Evolutionary conservation across 2,797 vertebrate genomes (phyloP), one percentile per base, ranked within the genome.

Genomic region (Enteromius unitaeniatus): DNA sequence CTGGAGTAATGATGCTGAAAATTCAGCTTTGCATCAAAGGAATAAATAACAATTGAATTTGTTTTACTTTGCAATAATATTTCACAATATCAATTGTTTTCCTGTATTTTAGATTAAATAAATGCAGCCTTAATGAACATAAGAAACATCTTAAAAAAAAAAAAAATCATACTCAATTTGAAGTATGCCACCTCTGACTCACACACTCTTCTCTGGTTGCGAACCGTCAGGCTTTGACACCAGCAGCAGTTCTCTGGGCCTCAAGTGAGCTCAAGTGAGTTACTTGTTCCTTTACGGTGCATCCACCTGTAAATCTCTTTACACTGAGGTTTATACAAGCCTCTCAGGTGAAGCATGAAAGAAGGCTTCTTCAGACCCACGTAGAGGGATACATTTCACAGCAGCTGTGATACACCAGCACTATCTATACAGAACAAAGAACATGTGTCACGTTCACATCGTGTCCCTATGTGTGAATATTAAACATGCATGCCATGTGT

Each of bases 401-500:
- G 51, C 67, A 6, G 70, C 23, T 65, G 37, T 67, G 78, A 23
- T 69, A 81, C 2, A 6, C 21, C 17, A 58, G 6, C 37, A 45
- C 26, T 10, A 23, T 76, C 51, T 9, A 45, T 26, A 60, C 3
- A 58, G n/a, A 62, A 58, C 74, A 77, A 37, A 77, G 37, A 77
- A 19, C 8, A 76, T 11, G 53, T n/a, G 37, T 11, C 76, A 67
- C 4, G 2, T 49, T 67, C 49, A 51, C 28, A 28, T 67, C 10
- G 4, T 13, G 9, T 75, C 40, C 37, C 23, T 60, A 67, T 26
- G 40, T 60, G 37, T 8, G 49, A 23, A 60, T 47, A 81, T 62
- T 81, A 60, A 60, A 81, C 68, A 67, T 37, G 60, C 70, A 65
- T 28, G 81, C 58, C 81, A 67, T 65, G 37, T 67, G 81, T 84